Percentiles rank a stretch among this genome's conserved stretches.
These are phyloP conservation scores for Pantherophis guttatus DNA, from an alignment of 2,113 vertebrate genomes.

Conservation along the genomic window DNA sequence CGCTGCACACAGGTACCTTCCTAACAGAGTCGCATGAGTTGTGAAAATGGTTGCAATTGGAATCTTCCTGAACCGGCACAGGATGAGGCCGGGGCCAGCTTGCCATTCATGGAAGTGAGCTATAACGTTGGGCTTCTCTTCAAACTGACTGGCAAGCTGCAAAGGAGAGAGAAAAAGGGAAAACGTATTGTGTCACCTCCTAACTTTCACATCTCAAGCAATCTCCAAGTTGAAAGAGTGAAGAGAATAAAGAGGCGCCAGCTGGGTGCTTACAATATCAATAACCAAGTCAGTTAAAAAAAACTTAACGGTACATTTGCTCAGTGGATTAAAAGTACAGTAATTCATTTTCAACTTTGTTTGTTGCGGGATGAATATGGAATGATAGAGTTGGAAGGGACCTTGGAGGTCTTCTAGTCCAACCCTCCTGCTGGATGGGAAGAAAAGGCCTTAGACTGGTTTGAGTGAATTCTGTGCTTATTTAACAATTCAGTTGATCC, in stretches of 20 bases:
- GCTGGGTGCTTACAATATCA: not conserved
- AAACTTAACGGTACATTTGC: not conserved
- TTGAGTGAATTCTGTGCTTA: not conserved
- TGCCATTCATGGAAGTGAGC: conserved; percentile 98
- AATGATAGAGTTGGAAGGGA: not conserved
- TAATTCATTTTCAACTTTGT: not conserved
- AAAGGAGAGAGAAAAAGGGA: conserved; percentile 27
- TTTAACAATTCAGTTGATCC: not conserved
- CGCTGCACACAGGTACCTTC: conserved; percentile 92
- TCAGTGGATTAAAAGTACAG: not conserved
- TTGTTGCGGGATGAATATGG: not conserved
- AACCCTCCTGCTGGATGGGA: not conserved
- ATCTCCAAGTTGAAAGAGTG: not conserved
- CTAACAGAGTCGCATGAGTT: conserved; percentile 92
- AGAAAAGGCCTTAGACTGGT: not conserved
- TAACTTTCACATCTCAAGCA: not conserved
- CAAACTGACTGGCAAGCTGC: conserved; percentile 80
- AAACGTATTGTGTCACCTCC: too few species aligned
- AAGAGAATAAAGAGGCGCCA: not conserved
- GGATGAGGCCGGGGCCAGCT: conserved; percentile 84
- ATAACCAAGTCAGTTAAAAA: not conserved
- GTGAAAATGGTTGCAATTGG: conserved; percentile 92
- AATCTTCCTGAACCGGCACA: conserved; percentile 81
- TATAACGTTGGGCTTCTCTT: conserved; percentile 78
- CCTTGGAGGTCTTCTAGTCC: not conserved